Evolutionary conservation across 2,113 vertebrate genomes (phyloP), one percentile per base, ranked within the genome.

Genomic region (Tragulus kanchil): DNA sequence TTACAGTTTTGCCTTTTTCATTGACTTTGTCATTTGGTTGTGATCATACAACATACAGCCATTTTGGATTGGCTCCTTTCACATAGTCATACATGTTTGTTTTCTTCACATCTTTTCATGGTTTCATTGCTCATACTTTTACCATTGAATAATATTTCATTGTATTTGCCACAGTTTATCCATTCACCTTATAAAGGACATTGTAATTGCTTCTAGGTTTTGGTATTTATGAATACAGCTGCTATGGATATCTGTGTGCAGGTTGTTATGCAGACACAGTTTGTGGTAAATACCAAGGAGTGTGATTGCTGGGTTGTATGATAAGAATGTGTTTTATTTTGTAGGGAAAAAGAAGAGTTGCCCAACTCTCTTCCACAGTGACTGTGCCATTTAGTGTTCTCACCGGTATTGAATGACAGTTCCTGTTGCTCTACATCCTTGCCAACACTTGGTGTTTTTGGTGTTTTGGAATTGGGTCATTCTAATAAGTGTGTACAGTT

Each of bases 1-100:
- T n/a, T 79, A 13, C 73, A 64, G 91, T 92, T 89, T 69, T 81
- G 16, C 58, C 71, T 58, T 93, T 82, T 48, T 52, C 67, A 88
- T 96, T 78, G 9, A 15, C 26, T 52, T 31, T 79, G 16, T 83
- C 14, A 4, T 23, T 25, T 9, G 3, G 9, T 91, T 97, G 52
- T 52, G 82, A 52, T 89, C n/a, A 61, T 50, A 77, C 10, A 85
- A 48, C 26, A 48, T 71, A 11, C 7, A 82, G 54, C 79, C 61
- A 92, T 86, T 94, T 75, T 25, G 85, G 4, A 48, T 85, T 65
- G 69, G 12, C 26, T 62, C 52, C 14, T 78, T 28, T 81, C 54
- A 81, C 48, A 65, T 89, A 77, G 65, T 54, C 56, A 45, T 36
- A 15, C 17, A 13, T 36, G 16, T 81, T 71, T 83, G 28, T 50